A percentile compares a stretch with the other conserved stretches of the same genome.
Conservation (phyloP, 2,888 invertebrate genomes). For the Dryobotodes eremita region DNA sequence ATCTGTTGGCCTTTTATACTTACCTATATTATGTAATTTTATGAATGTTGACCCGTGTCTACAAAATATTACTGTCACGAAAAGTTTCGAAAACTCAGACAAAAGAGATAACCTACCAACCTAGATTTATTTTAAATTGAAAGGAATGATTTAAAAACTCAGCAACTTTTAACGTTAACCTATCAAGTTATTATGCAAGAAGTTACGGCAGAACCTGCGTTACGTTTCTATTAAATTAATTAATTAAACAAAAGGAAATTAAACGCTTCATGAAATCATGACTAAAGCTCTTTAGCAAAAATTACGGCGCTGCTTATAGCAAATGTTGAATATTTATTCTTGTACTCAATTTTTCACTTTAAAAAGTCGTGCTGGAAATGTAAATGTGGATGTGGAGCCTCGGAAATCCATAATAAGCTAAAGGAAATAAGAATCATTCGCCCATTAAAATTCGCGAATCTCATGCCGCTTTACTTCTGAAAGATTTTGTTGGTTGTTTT, state of each 20-base stretch:
- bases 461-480: slow-evolving; percentile 21
- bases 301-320: slow-evolving; percentile 33
- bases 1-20: not conserved
- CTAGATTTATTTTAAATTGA: slow-evolving; percentile 4
- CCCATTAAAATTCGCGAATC: slow-evolving; percentile 44
- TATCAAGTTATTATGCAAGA: slow-evolving; percentile 30
- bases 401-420: slow-evolving; percentile 50
- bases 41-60: not conserved
- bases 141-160: slow-evolving; percentile 21
- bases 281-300: slow-evolving; percentile 25
- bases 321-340: slow-evolving; percentile 68
- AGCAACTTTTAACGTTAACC: slow-evolving; percentile 3
- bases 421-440: slow-evolving; percentile 46
- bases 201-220: slow-evolving; percentile 16
- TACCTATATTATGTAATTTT: not conserved
- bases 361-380: slow-evolving; percentile 55
- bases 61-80: not conserved
- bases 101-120: not conserved
- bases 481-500: slow-evolving; percentile 30
- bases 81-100: not conserved
- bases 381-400: slow-evolving; percentile 36
- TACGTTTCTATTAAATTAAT: slow-evolving; percentile 47
- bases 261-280: slow-evolving; percentile 18
- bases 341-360: slow-evolving; percentile 53
- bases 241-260: slow-evolving; percentile 47